phyloP scores from a whole-genome alignment of 2,888 invertebrate species.

The Hypolimnas misippus region DNA sequence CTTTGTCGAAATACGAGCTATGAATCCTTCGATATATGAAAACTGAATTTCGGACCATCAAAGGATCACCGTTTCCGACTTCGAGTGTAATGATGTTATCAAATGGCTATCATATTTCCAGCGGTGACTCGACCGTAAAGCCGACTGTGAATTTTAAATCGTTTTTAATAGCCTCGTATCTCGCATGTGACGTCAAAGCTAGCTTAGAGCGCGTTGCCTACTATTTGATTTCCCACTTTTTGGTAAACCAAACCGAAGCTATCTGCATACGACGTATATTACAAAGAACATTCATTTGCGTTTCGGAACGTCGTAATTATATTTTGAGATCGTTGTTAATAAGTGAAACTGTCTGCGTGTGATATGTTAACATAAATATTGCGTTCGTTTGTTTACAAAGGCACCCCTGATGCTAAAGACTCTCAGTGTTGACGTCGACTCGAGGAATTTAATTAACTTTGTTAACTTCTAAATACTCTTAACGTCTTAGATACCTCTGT shows the following conservation, averaged over 20 bases:
- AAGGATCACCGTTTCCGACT: slow-evolving; percentile 63
- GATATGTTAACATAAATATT: slow-evolving; percentile 78
- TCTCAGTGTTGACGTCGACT: slow-evolving; percentile 74
- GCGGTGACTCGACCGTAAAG: slow-evolving; percentile 63
- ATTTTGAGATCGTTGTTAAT: slow-evolving; percentile 65
- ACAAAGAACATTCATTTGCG: slow-evolving; percentile 47
- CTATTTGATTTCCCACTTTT: slow-evolving; percentile 60
- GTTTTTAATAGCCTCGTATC: slow-evolving; percentile 69
- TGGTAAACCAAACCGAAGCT: slow-evolving; percentile 28
- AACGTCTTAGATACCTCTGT: slow-evolving; percentile 80
- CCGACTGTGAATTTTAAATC: slow-evolving; percentile 82
- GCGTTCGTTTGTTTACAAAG: slow-evolving; percentile 76
- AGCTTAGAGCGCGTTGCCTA: slow-evolving; percentile 49
- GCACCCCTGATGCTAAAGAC: slow-evolving; percentile 77
- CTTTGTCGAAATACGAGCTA: slow-evolving; percentile 27
- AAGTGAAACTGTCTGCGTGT: slow-evolving; percentile 64
- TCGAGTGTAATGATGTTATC: slow-evolving; percentile 72
- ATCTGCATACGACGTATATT: slow-evolving; percentile 24
- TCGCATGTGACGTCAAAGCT: slow-evolving; percentile 62
- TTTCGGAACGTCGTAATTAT: slow-evolving; percentile 65
- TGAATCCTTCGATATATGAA: slow-evolving; percentile 31
- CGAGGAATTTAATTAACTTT: slow-evolving; percentile 82
- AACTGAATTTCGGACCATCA: slow-evolving; percentile 67
- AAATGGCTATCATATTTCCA: slow-evolving; percentile 67
- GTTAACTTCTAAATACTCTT: slow-evolving; percentile 83